Conservation (phyloP, 2,797 vertebrate species). For the Bradypodion pumilum region DNA sequence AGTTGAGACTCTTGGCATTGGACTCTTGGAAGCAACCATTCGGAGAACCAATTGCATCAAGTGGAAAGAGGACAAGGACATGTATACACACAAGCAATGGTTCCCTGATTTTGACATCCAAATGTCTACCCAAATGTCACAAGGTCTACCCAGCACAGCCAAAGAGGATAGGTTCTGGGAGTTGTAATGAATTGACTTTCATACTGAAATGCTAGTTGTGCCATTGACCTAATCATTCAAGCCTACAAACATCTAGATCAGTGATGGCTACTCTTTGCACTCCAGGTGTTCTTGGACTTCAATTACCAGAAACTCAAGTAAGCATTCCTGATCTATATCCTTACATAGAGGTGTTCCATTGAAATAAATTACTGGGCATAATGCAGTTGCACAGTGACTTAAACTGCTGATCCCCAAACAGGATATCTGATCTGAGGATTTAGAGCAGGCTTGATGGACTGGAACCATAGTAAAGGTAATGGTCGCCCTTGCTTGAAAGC, state of each 20-base stretch:
- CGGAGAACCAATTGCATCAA: neutral
- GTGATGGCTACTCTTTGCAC: too few species aligned
- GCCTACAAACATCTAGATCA: too few species aligned
- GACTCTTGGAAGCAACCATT: neutral
- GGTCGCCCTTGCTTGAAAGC: too few species aligned
- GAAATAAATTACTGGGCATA: neutral
- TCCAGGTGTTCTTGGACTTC: too few species aligned
- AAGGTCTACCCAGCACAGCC: too few species aligned
- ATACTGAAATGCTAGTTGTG: too few species aligned
- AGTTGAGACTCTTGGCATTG: neutral
- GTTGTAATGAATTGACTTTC: too few species aligned
- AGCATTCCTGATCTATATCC: too few species aligned
- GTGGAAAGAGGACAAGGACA: neutral
- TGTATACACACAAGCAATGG: too few species aligned
- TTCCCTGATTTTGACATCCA: neutral
- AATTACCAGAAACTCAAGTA: too few species aligned
- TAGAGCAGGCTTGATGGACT: neutral
- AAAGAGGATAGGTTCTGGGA: too few species aligned
- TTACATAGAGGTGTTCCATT: neutral
- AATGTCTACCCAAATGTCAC: neutral
- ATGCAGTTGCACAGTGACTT: neutral
- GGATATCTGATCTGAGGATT: neutral
- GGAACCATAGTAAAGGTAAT: too few species aligned
- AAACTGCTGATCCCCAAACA: neutral
- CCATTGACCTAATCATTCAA: neutral